Evolutionary conservation across 2,113 vertebrate genomes (phyloP).

Genomic region (Danionella cerebrum): DNA sequence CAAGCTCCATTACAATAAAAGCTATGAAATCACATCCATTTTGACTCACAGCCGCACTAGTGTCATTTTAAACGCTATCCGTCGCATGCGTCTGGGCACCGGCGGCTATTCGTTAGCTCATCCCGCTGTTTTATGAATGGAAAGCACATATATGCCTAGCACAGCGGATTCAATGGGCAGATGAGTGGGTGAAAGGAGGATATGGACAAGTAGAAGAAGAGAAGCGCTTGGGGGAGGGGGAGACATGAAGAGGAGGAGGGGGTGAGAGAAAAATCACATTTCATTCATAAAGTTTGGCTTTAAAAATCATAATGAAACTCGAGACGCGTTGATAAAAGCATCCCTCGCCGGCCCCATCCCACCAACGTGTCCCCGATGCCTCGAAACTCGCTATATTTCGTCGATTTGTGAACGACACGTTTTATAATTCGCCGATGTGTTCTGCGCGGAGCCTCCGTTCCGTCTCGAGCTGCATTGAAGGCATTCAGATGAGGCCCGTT

Average conservation of each 20-base stretch:
- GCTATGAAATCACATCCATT: slow-evolving; percentile 12
- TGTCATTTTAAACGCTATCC: slow-evolving; percentile 30
- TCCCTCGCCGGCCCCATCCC: slow-evolving; percentile 43
- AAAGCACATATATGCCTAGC: slow-evolving; percentile 36
- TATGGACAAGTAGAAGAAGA: slow-evolving; percentile 48
- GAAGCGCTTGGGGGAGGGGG: slow-evolving; percentile 46
- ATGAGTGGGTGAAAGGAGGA: slow-evolving; percentile 53
- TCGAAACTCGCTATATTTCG: slow-evolving; percentile 60
- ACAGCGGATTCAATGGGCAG: slow-evolving; percentile 48
- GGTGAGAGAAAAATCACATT: slow-evolving; percentile 65
- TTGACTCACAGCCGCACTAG: slow-evolving; percentile 11
- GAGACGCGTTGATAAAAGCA: slow-evolving; percentile 72
- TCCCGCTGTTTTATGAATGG: slow-evolving; percentile 71
- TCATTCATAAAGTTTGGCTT: slow-evolving; percentile 86
- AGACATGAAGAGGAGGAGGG: slow-evolving; percentile 46
- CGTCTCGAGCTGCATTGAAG: slow-evolving; percentile 32
- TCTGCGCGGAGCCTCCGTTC: slow-evolving; percentile 28
- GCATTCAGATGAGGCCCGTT: slow-evolving; percentile 45
- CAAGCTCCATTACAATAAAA: slow-evolving; percentile 2
- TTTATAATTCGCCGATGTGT: slow-evolving; percentile 58
- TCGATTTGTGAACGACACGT: slow-evolving; percentile 42
- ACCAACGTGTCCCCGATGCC: slow-evolving; percentile 42
- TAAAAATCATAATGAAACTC: slow-evolving; percentile 79
- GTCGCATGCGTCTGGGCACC: slow-evolving; percentile 44
- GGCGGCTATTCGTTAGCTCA: slow-evolving; percentile 50